phyloP scores from a whole-genome alignment of 2,888 invertebrate genomes.

The Calameuta filiformis region DNA sequence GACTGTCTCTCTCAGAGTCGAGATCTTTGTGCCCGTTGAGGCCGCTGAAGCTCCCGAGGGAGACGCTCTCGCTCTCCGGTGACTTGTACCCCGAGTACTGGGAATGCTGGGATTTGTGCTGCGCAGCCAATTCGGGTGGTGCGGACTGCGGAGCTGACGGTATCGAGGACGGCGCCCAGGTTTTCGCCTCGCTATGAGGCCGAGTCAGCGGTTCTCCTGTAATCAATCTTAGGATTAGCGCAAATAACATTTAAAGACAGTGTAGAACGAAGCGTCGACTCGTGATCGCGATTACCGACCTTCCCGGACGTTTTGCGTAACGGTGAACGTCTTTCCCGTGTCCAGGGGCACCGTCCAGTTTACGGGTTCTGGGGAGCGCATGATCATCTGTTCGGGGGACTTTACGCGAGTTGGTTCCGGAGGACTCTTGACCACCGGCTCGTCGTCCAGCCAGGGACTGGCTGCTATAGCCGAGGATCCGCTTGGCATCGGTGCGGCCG shows the following conservation, averaged over 20 bases:
- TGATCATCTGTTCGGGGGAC: conserved; percentile 91
- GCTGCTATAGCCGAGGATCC: conserved; percentile 71
- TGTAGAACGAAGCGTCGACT: neutral
- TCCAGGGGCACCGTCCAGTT: conserved; percentile 96
- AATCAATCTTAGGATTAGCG: conserved; percentile 38
- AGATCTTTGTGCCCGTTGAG: conserved; percentile 62
- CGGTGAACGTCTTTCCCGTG: conserved; percentile 93
- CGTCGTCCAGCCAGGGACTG: conserved; percentile 67
- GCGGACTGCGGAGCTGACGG: conserved; percentile 76
- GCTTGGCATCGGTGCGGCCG: conserved; percentile 72
- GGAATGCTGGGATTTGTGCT: conserved; percentile 62
- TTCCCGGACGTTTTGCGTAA: conserved; percentile 90
- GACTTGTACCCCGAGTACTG: conserved; percentile 63
- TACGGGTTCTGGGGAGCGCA: conserved; percentile 93
- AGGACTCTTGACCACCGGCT: conserved; percentile 89
- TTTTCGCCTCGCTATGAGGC: conserved; percentile 90
- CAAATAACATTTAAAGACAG: conserved; percentile 7
- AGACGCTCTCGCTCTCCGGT: conserved; percentile 64
- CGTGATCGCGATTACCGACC: conserved; percentile 64
- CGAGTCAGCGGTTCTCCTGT: conserved; percentile 83
- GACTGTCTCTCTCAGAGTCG: conserved; percentile 60
- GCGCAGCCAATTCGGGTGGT: conserved; percentile 74
- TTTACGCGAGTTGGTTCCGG: conserved; percentile 94
- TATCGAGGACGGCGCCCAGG: conserved; percentile 75
- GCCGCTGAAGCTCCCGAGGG: conserved; percentile 60